Percentiles rank a stretch among this genome's conserved stretches.
phyloP scores from a whole-genome alignment of 2,888 invertebrate species.

The Xanthia icteritia region DNA sequence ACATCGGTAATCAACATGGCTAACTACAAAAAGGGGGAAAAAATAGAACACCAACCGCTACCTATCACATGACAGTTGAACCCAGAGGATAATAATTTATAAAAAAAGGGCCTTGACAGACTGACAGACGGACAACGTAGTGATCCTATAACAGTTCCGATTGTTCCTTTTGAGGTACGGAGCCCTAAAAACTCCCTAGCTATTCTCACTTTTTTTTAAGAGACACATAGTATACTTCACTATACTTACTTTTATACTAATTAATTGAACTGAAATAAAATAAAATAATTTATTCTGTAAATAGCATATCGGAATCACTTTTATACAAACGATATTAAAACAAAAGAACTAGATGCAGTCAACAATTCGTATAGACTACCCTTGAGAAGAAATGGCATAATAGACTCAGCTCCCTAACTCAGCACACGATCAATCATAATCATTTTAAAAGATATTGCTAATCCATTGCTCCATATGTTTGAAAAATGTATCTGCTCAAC shows the following conservation, averaged over 20 bases:
- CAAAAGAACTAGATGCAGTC: neutral
- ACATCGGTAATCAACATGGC: neutral
- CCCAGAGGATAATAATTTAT: too few species aligned
- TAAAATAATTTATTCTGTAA: neutral
- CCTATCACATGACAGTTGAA: neutral
- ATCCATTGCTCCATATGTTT: too few species aligned
- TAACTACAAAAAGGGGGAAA: neutral
- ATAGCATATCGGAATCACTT: neutral
- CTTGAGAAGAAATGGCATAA: neutral
- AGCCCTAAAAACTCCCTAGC: neutral
- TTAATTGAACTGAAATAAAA: neutral
- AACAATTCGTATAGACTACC: neutral
- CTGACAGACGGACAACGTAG: too few species aligned
- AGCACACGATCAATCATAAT: too few species aligned
- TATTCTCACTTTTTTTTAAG: neutral
- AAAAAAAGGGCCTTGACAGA: too few species aligned
- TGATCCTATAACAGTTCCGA: too few species aligned
- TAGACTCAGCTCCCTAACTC: neutral
- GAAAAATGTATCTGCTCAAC: too few species aligned
- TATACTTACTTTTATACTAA: neutral
- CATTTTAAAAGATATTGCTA: too few species aligned
- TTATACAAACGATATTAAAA: neutral
- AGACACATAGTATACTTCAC: neutral
- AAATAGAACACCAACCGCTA: neutral
- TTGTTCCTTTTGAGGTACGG: too few species aligned